Evolutionary conservation across 2,113 vertebrate genomes (phyloP).

Genomic region (Rissa tridactyla): DNA sequence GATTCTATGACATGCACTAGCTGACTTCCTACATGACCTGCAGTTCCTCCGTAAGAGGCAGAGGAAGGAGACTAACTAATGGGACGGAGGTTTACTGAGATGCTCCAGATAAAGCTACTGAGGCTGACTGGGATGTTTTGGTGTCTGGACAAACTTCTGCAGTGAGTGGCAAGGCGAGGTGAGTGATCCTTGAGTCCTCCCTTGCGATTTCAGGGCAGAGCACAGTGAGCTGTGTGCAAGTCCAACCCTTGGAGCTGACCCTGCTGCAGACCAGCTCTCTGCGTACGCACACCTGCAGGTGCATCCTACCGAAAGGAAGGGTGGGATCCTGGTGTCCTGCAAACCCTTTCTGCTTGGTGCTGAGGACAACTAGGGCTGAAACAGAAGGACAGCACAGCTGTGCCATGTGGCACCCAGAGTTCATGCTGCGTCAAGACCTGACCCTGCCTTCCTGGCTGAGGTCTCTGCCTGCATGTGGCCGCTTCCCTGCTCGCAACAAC

Average conservation of each 20-base stretch:
- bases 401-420: not conserved
- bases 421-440: rapidly evolving
- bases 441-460: not conserved
- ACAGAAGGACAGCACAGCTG: not conserved
- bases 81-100: not conserved
- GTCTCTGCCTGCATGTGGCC: not conserved
- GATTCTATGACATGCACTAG: not conserved
- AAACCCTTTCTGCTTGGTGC: not conserved
- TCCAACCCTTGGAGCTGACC: not conserved
- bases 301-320: not conserved
- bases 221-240: rapidly evolving
- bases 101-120: not conserved
- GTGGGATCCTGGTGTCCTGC: rapidly evolving
- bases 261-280: not conserved
- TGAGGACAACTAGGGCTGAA: not conserved
- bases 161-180: not conserved
- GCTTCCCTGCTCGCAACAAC: rapidly evolving
- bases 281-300: too few species aligned
- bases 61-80: not conserved
- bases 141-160: not conserved
- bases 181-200: not conserved
- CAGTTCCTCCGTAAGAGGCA: not conserved
- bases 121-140: not conserved
- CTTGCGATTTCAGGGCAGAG: not conserved
- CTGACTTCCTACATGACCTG: not conserved